Conservation (phyloP, 2,113 vertebrate species). For the Pluvialis apricaria region DNA sequence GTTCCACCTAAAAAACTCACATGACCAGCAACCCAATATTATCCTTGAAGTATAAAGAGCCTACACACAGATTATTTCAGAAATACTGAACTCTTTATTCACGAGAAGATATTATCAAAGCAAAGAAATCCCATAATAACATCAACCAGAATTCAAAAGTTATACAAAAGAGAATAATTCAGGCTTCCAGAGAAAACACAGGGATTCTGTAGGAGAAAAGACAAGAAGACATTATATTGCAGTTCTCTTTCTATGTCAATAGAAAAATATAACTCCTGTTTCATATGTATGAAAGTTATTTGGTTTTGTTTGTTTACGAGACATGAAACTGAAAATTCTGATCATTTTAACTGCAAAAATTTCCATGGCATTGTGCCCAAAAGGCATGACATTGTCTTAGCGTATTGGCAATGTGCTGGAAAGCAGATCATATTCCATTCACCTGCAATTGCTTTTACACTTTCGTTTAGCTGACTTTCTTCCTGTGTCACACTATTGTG, state of each 20-base stretch:
- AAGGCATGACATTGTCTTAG: not conserved
- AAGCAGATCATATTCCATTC: not conserved
- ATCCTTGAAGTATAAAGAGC: not conserved
- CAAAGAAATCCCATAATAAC: not conserved
- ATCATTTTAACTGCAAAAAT: not conserved
- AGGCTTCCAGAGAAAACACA: not conserved
- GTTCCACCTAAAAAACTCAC: not conserved
- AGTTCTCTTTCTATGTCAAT: not conserved
- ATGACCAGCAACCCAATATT: not conserved
- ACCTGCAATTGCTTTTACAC: not conserved
- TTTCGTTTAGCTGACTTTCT: not conserved
- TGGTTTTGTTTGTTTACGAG: not conserved
- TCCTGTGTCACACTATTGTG: not conserved
- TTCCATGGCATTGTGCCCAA: not conserved
- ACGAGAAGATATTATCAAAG: not conserved
- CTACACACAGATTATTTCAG: not conserved
- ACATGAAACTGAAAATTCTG: not conserved
- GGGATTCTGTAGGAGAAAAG: not conserved
- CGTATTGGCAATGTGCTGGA: not conserved
- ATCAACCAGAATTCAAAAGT: not conserved
- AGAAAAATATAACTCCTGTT: not conserved
- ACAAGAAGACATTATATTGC: not conserved
- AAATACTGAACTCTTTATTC: not conserved
- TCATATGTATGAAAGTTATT: not conserved
- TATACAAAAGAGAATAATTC: not conserved